A percentile compares a stretch with the other conserved stretches of the same genome.
Conservation (phyloP, 2,113 vertebrate species). For the Chionodraco myersi region DNA sequence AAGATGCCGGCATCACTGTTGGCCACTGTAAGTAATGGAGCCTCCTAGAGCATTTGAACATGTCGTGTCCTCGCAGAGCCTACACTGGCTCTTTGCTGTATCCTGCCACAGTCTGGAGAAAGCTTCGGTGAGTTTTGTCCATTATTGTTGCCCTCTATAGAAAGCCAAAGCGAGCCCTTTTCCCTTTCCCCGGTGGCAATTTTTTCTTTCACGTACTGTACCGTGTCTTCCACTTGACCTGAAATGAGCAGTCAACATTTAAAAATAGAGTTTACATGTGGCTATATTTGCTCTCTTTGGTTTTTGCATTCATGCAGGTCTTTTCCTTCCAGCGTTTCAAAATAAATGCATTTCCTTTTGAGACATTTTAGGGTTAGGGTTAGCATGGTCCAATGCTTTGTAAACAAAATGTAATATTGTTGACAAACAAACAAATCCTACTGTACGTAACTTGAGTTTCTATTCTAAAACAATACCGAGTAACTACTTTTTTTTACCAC, state of each 20-base stretch:
- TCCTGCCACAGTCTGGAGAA: slow-evolving; percentile 21
- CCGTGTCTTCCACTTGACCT: slow-evolving; percentile 61
- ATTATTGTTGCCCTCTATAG: slow-evolving; percentile 34
- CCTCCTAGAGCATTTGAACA: slow-evolving; percentile 50
- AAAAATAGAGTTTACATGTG: slow-evolving; percentile 58
- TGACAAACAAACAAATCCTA: background rate
- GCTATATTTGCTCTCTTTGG: slow-evolving; percentile 38
- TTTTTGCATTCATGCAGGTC: slow-evolving; percentile 14
- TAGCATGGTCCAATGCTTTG: no score
- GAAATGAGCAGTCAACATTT: slow-evolving; percentile 64
- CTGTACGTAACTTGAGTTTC: background rate
- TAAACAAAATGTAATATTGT: no score
- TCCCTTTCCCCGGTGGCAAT: slow-evolving; percentile 52
- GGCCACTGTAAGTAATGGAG: slow-evolving; percentile 50
- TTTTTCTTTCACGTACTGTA: slow-evolving; percentile 45
- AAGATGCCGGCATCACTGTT: slow-evolving; percentile 36
- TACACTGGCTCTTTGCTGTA: slow-evolving; percentile 43
- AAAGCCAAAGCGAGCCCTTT: slow-evolving; percentile 55
- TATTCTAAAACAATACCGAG: background rate
- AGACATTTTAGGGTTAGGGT: background rate
- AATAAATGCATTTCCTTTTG: slow-evolving; percentile 16
- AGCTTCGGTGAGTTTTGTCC: slow-evolving; percentile 50
- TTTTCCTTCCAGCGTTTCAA: slow-evolving; percentile 29
- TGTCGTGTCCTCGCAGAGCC: slow-evolving; percentile 51
- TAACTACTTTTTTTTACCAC: background rate